These are phyloP conservation scores for Petaurus breviceps DNA, from an alignment of 2,113 vertebrate genomes.

Conservation along the genomic window DNA sequence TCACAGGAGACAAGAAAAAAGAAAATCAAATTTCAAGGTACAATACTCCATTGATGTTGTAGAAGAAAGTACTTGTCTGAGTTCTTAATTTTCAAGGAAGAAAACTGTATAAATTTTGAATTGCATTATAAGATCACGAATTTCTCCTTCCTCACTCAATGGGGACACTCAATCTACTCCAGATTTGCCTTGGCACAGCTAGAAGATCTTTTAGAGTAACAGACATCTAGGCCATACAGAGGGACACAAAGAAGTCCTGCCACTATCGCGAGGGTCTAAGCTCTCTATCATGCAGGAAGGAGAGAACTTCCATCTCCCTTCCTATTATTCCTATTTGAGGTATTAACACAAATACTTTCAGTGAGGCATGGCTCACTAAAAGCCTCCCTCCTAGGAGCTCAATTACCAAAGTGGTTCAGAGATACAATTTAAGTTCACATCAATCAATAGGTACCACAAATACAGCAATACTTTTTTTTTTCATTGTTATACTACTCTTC, in stretches of 20 bases:
- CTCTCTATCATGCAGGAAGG: not conserved
- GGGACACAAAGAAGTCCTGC: not conserved
- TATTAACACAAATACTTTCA: not conserved
- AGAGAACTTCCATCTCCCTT: not conserved
- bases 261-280: not conserved
- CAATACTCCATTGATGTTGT: constrained; percentile 41
- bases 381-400: no score
- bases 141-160: constrained; percentile 31
- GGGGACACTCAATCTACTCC: constrained; percentile 1
- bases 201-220: constrained; percentile 4
- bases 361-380: not conserved
- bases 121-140: constrained; percentile 16
- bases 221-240: not conserved
- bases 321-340: not conserved
- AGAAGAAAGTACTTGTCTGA: not conserved
- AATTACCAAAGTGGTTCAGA: not conserved
- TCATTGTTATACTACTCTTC: constrained; percentile 3
- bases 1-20: constrained; percentile 60
- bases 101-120: constrained; percentile 50
- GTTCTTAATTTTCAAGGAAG: constrained; percentile 36
- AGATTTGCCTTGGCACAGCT: constrained; percentile 20
- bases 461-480: not conserved
- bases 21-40: constrained; percentile 71
- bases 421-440: constrained; percentile 34
- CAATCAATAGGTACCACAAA: not conserved